phyloP scores from a whole-genome alignment of 2,888 invertebrate genomes.

The Parnassius smintheus region DNA sequence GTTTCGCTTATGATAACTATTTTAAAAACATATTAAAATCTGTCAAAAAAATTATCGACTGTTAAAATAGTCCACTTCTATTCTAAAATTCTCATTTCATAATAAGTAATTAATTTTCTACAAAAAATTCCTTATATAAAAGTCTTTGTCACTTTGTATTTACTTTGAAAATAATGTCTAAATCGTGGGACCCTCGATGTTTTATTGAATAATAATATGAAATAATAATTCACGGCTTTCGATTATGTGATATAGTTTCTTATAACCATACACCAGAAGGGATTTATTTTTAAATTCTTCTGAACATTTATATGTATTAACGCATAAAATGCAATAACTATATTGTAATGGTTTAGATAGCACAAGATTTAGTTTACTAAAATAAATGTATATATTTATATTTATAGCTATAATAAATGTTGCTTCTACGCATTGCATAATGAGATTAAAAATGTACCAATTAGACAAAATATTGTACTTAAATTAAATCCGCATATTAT shows the following conservation, averaged over 20 bases:
- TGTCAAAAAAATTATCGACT: too few relatives aligned
- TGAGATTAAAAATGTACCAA: constrained; percentile 21
- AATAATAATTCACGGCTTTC: constrained; percentile 12
- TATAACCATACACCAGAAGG: background rate
- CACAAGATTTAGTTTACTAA: constrained; percentile 40
- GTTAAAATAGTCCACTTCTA: too few relatives aligned
- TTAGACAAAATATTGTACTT: constrained; percentile 11
- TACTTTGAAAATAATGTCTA: constrained; percentile 27
- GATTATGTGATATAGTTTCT: background rate
- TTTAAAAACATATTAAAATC: too few relatives aligned
- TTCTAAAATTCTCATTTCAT: too few relatives aligned
- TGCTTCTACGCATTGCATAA: constrained; percentile 20
- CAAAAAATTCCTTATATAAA: too few relatives aligned
- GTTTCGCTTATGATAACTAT: too few relatives aligned
- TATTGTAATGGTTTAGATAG: constrained; percentile 51
- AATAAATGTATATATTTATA: constrained; percentile 15
- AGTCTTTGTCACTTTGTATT: constrained; percentile 5
- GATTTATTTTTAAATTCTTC: background rate
- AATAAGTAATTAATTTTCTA: too few relatives aligned
- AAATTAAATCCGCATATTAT: constrained; percentile 10
- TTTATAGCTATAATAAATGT: constrained; percentile 16
- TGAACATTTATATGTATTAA: constrained; percentile 30
- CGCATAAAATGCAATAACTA: constrained; percentile 69
- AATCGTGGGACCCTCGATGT: constrained; percentile 32
- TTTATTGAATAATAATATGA: constrained; percentile 23